Percentiles rank a stretch among this genome's conserved stretches.
Conservation (phyloP, 2,888 invertebrate species). For the Endotricha flammealis region DNA sequence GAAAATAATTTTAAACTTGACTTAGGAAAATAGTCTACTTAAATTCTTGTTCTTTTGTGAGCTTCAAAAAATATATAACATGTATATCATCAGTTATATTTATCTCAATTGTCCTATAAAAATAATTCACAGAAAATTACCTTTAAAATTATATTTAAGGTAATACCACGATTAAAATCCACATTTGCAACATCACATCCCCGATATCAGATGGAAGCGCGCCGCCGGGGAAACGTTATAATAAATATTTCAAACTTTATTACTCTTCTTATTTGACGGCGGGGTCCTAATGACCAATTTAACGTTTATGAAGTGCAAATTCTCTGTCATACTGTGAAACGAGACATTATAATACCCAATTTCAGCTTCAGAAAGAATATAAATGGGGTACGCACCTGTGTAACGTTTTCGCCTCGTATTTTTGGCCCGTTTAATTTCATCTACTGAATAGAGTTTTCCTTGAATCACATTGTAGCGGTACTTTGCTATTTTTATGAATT, state of each 20-base stretch:
- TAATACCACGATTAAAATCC: background rate
- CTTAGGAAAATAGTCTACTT: no score
- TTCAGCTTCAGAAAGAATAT: slow-evolving; percentile 66
- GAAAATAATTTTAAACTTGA: no score
- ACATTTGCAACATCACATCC: slow-evolving; percentile 1
- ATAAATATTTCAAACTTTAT: slow-evolving; percentile 66
- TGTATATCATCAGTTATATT: no score
- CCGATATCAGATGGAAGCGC: slow-evolving; percentile 6
- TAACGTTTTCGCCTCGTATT: slow-evolving; percentile 22
- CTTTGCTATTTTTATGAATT: background rate
- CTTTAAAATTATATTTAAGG: no score
- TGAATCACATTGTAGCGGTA: background rate
- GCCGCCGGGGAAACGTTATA: slow-evolving; percentile 36
- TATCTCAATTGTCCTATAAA: no score
- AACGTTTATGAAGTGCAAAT: slow-evolving; percentile 75
- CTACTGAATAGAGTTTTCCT: slow-evolving; percentile 5
- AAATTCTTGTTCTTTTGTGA: no score
- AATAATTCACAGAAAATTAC: no score
- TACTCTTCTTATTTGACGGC: slow-evolving; percentile 53
- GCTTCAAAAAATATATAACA: no score
- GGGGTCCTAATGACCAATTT: slow-evolving; percentile 69
- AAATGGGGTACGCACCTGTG: slow-evolving; percentile 54
- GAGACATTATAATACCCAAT: slow-evolving; percentile 71
- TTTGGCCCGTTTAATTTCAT: slow-evolving; percentile 30
- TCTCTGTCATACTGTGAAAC: slow-evolving; percentile 67